A percentile compares a stretch with the other conserved stretches of the same genome.
These are phyloP conservation scores for Prolemur simus DNA, from an alignment of 2,113 vertebrate genomes.

Conservation along the genomic window DNA sequence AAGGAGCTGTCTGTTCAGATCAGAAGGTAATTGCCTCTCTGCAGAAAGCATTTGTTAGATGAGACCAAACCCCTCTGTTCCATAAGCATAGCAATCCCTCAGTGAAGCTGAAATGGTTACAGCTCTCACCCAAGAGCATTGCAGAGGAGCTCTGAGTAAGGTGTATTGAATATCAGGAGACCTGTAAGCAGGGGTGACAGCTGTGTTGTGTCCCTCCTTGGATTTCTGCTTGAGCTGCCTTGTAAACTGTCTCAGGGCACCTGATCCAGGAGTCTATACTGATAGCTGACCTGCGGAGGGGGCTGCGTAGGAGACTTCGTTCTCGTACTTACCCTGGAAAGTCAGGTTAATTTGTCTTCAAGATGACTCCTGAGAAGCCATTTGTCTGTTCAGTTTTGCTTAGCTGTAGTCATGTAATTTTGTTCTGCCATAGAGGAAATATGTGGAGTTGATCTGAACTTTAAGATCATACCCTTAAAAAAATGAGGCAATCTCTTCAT, in stretches of 20 bases:
- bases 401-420: not conserved
- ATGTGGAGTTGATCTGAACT: not conserved
- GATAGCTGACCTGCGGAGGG: not conserved
- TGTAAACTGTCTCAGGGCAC: not conserved
- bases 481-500: no score
- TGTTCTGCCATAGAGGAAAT: accelerated
- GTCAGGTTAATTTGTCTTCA: no score
- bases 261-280: not conserved
- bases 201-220: not conserved
- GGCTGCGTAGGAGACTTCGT: no score
- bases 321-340: not conserved
- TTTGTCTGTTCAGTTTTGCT: not conserved
- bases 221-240: not conserved
- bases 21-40: not conserved
- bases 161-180: not conserved
- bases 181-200: not conserved
- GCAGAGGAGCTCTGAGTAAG: not conserved
- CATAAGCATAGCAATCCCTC: not conserved
- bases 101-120: not conserved
- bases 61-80: not conserved
- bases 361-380: not conserved
- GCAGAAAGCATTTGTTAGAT: not conserved
- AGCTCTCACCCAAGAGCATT: not conserved
- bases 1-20: not conserved
- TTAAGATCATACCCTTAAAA: no score